phyloP scores from a whole-genome alignment of 2,113 vertebrate genomes.

The Poecile atricapillus region DNA sequence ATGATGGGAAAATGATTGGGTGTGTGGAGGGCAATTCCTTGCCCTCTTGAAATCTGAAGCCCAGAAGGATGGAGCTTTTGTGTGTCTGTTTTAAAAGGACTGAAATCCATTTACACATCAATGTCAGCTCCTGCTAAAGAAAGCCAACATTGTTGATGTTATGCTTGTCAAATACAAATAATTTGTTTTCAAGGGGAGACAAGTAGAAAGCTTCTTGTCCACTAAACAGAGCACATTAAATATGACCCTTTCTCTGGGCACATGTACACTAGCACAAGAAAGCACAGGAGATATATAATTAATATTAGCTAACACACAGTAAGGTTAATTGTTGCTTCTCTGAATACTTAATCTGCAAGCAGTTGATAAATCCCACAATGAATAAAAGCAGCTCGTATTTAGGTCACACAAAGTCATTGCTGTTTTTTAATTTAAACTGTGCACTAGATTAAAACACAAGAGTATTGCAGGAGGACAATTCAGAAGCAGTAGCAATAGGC shows the following conservation, averaged over 20 bases:
- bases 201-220: constrained; percentile 52
- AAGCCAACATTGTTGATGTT: constrained; percentile 41
- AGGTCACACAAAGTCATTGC: constrained; percentile 80
- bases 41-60: constrained; percentile 35
- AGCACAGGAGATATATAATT: constrained; percentile 62
- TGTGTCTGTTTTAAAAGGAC: constrained; percentile 52
- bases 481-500: constrained; percentile 64
- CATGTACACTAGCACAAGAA: constrained; percentile 17
- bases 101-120: constrained; percentile 57
- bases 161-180: constrained; percentile 65
- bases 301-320: constrained; percentile 67
- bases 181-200: constrained; percentile 63
- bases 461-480: constrained; percentile 71
- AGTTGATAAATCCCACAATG: constrained; percentile 73
- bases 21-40: constrained; percentile 28
- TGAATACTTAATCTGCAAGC: constrained; percentile 72
- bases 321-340: constrained; percentile 75
- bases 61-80: constrained; percentile 51
- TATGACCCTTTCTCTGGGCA: constrained; percentile 26
- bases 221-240: constrained; percentile 56
- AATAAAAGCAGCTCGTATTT: constrained; percentile 70
- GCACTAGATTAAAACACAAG: constrained; percentile 74
- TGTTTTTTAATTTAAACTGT: constrained; percentile 74
- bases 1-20: constrained; percentile 58
- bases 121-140: constrained; percentile 45